Conservation (phyloP, 2,113 vertebrate species). For the Peromyscus polionotus region DNA sequence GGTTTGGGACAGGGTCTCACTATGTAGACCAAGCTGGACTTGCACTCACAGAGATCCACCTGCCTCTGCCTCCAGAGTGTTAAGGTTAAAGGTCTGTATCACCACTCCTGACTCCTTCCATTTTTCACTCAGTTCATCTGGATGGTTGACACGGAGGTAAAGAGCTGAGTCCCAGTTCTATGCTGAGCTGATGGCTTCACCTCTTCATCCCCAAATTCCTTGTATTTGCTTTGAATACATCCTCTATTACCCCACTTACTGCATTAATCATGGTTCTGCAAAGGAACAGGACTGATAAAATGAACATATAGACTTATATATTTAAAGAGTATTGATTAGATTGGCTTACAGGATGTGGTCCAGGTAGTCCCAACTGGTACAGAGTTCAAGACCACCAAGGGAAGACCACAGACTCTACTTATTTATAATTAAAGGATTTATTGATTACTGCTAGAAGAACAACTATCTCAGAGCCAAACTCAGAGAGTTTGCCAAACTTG, state of each 20-base stretch:
- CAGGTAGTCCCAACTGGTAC: background rate
- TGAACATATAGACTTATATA: background rate
- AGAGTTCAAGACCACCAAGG: background rate
- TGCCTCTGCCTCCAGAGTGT: background rate
- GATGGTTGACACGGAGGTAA: background rate
- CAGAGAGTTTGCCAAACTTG: background rate
- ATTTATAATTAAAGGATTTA: background rate
- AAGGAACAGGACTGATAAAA: background rate
- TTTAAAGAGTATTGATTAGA: background rate
- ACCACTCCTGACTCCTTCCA: background rate
- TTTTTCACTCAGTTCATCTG: conserved; percentile 4
- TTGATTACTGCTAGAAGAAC: background rate
- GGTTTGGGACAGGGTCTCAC: background rate
- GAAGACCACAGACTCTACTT: background rate
- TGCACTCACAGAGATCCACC: background rate
- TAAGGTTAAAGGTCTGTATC: background rate
- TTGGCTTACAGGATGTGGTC: background rate
- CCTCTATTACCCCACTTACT: background rate
- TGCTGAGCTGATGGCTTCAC: background rate
- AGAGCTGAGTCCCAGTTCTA: background rate
- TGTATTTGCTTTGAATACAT: background rate
- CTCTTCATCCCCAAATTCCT: background rate
- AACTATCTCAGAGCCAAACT: background rate
- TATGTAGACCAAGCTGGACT: background rate
- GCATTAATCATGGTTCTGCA: background rate